These are phyloP conservation scores for Automeris io DNA, from an alignment of 2,888 invertebrate species.

Conservation along the genomic window DNA sequence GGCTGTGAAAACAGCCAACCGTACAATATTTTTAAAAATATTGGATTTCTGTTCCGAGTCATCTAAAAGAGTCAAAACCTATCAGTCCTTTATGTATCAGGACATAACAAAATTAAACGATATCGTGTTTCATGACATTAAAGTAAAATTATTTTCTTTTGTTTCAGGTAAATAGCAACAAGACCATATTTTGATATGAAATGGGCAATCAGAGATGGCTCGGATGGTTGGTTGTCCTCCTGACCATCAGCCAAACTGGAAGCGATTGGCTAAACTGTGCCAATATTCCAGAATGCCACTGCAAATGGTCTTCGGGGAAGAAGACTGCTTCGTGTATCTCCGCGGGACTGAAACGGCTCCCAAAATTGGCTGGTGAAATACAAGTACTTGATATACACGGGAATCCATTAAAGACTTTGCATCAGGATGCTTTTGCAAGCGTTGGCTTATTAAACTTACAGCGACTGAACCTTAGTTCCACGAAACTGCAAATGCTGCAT, in stretches of 20 bases:
- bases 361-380: conserved; percentile 72
- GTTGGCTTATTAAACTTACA: conserved; percentile 90
- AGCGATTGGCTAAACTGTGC: conserved; percentile 92
- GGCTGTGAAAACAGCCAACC: too few relatives aligned
- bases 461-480: conserved; percentile 86
- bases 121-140: too few relatives aligned
- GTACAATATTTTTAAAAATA: too few relatives aligned
- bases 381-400: conserved; percentile 87
- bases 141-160: conserved; percentile 18
- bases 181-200: conserved; percentile 41
- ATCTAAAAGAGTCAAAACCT: too few relatives aligned
- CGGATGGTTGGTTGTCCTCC: conserved; percentile 41
- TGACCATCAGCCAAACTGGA: conserved; percentile 44
- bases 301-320: conserved; percentile 95
- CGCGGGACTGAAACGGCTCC: conserved; percentile 84
- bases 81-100: too few relatives aligned
- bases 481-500: conserved; percentile 84
- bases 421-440: conserved; percentile 86
- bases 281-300: conserved; percentile 82
- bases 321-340: conserved; percentile 91
- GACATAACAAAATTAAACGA: too few relatives aligned
- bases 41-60: too few relatives aligned
- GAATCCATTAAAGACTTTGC: conserved; percentile 84
- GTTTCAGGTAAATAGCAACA: conserved; percentile 48
- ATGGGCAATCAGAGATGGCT: conserved; percentile 59